phyloP scores from a whole-genome alignment of 2,888 invertebrate species.

The Drosophila buzzatii region DNA sequence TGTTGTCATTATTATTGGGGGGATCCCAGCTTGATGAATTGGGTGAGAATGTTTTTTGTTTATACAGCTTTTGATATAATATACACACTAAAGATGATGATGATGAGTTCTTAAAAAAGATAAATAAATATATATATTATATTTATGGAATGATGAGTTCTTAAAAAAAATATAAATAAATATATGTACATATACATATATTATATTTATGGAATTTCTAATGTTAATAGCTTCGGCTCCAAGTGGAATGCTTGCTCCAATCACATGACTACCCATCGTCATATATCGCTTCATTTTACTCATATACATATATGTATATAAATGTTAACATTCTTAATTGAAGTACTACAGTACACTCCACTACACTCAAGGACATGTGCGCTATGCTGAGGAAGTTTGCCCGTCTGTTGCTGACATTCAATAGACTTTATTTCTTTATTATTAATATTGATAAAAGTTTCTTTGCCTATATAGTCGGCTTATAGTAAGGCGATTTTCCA shows the following conservation, averaged over 20 bases:
- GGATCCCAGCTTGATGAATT: neutral
- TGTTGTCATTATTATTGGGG: neutral
- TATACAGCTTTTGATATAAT: neutral
- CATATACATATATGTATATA: neutral
- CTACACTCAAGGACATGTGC: neutral
- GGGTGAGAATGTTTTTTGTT: neutral
- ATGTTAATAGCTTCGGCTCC: neutral
- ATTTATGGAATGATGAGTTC: neutral
- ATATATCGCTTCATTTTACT: neutral
- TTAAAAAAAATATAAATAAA: neutral
- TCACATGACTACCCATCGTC: neutral
- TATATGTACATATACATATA: neutral
- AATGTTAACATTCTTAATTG: neutral
- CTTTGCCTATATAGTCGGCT: neutral
- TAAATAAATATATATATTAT: neutral
- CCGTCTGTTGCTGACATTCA: neutral
- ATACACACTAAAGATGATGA: neutral
- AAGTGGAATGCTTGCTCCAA: neutral
- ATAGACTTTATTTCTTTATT: neutral
- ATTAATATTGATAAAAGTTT: neutral
- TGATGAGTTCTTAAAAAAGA: neutral
- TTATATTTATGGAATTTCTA: neutral
- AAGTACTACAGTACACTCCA: neutral
- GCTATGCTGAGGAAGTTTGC: neutral
- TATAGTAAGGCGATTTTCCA: constrained; percentile 3